Evolutionary conservation across 2,797 vertebrate genomes (phyloP), one percentile per base, ranked within the genome.

Genomic region (Allobates femoralis): DNA sequence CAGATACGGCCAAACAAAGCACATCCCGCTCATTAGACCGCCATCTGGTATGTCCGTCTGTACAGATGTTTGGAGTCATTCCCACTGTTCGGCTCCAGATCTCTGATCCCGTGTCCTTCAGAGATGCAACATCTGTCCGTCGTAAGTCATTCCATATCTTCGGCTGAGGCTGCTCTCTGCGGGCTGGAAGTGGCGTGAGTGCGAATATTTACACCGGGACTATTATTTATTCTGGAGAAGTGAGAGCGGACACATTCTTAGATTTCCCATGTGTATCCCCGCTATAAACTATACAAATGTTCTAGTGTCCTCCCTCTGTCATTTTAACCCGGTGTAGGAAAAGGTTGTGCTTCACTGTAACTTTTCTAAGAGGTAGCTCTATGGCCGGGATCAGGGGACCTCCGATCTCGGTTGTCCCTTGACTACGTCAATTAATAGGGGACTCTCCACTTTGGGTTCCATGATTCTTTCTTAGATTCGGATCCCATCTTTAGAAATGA

Each of bases 61-160:
- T 66, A 18, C 85, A 86, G 85, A 86, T 75, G 78, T 86, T 79
- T 71, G 76, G 64, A 32, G 64, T 41, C 51, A n/a, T 55, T 16
- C 51, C 3, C 37, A 58, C 21, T 55, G 21, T n/a, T 2, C 30
- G 18, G 3, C 51, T 73, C 67, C 34, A 83, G 66, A 19, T 73
- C 53, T 83, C 23, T 60, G 53, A 56, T 56, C 66, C 11, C 37
- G 64, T 69, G 34, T 26, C 56, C 5, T 55, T 58, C 28, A 16
- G 51, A 82, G 51, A 60, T 69, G 46, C 21, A 64, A 76, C 82
- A 84, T 84, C 82, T 84, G 82, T 74, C 81, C 26, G 11, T 19
- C 23, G 19, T 67, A 58, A 56, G 28, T 32, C 56, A 46, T 46
- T 41, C 23, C 8, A 19, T 55, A 46, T 53, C 66, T 21, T 73